Percentiles rank a stretch among this genome's conserved stretches.
These are phyloP conservation scores for Drosophila pandora DNA, from an alignment of 1,140 invertebrate species.

Conservation along the genomic window DNA sequence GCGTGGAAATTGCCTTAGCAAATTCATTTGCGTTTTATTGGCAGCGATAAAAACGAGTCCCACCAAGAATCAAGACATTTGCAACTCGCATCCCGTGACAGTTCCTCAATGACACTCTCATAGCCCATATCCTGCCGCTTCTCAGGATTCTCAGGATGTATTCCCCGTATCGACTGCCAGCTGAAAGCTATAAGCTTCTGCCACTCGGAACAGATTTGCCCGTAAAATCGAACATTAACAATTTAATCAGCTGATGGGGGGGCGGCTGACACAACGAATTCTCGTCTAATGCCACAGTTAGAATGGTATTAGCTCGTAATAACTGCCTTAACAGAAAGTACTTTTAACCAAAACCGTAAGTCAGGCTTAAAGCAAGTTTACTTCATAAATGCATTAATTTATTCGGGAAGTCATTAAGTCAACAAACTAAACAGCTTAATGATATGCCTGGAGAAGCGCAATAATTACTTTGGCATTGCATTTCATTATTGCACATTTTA, in stretches of 20 bases:
- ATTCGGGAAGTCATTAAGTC: not conserved
- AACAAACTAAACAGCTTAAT: not conserved
- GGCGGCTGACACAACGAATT: conserved; percentile 51
- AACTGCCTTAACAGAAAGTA: not conserved
- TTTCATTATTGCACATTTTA: not conserved
- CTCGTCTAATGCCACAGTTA: conserved; percentile 10
- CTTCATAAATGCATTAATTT: not conserved
- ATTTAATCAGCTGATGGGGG: conserved; percentile 44
- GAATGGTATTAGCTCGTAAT: conserved; percentile 9
- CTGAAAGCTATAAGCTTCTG: not conserved
- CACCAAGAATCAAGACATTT: conserved; percentile 33
- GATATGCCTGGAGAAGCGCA: not conserved
- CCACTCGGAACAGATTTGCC: conserved; percentile 24
- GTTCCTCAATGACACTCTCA: conserved; percentile 18
- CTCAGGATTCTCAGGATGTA: not conserved
- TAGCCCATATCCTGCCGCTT: not conserved
- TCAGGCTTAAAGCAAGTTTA: too few relatives aligned
- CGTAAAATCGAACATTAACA: conserved; percentile 51
- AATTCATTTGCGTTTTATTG: conserved; percentile 73
- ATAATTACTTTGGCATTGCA: not conserved
- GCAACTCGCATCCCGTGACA: conserved; percentile 11
- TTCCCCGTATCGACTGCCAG: too few relatives aligned
- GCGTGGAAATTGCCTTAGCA: conserved; percentile 49
- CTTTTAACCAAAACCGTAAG: not conserved
- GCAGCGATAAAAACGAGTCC: conserved; percentile 46